Base-by-base conservation (phyloP, 1,140 invertebrate species). In the Linepithema humile region DNA sequence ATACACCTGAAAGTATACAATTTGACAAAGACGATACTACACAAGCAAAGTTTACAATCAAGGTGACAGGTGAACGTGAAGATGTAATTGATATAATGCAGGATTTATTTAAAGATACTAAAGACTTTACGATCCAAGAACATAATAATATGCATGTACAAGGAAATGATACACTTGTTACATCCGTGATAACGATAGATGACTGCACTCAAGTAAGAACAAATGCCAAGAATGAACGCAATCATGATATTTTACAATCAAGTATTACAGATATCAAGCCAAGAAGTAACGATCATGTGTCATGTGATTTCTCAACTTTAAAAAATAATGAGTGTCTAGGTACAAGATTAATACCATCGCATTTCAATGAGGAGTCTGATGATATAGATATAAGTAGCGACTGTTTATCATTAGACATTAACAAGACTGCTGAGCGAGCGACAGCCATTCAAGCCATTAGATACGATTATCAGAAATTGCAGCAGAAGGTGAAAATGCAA, bases 81-180 rank as follows among this genome's bases (percentile, higher is more conserved):
- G 90, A 93, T 85, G 84, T 93, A 2, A 86, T 60, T 38, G 91
- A 94, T 23, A 92, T 94, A 35, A 91, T 92, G 15, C 64, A 92
- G 72, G 90, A 91, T 77, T 84, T 94, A 6, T 85, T 89, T 67
- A 59, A 65, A 10, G 91, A 77, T 88, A 45, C 45, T 29, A 35
- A 70, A 48, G 48, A 85, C 55, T 23, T 55, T 65, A 65, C 55
- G 17, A 32, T 64, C 55, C 82, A 72, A 77, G 64, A 64, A 55
- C 43, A 82, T 10, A 55, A n/a, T 15, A n/a, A 64, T 15, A 2
- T 50, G 65, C 60, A 35, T n/a, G 45, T 72, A 12, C 60, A 84
- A 26, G 69, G 82, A 17, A 53, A 70, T 59, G 57, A 80, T 32
- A 9, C 29, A 35, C 77, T 88, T 15, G 57, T 93, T 38, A 91